Percentiles rank a stretch among this genome's conserved stretches.
Evolutionary conservation across 2,888 invertebrate genomes (phyloP).

Genomic region (Sinotaia quadrata): DNA sequence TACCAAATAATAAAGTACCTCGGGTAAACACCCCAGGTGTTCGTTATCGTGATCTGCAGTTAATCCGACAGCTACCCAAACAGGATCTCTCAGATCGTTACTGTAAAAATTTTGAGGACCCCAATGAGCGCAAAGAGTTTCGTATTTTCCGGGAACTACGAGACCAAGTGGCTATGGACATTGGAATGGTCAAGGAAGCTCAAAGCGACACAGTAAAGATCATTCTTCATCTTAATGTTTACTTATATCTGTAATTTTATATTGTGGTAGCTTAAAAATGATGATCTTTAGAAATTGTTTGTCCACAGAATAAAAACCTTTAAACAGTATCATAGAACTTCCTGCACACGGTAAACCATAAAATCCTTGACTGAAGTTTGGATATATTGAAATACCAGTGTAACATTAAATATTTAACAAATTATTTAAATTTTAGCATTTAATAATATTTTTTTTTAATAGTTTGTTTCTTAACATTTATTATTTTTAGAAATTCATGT

Average conservation of each 20-base stretch:
- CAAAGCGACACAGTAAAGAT: constrained; percentile 48
- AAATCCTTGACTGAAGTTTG: too few species aligned
- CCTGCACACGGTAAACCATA: neutral
- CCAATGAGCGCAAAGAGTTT: constrained; percentile 76
- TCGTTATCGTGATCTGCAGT: constrained; percentile 83
- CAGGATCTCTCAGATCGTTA: constrained; percentile 88
- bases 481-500: too few species aligned
- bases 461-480: too few species aligned
- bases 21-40: constrained; percentile 85
- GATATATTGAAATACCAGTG: too few species aligned
- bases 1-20: constrained; percentile 87
- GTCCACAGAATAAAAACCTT: neutral
- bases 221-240: neutral
- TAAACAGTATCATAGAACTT: neutral
- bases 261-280: too few species aligned
- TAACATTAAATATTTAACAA: too few species aligned
- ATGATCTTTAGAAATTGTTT: too few species aligned
- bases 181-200: constrained; percentile 79
- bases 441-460: too few species aligned
- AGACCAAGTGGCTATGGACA: constrained; percentile 95
- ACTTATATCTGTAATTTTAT: too few species aligned
- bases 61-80: constrained; percentile 88
- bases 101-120: constrained; percentile 77
- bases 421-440: too few species aligned
- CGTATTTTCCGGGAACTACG: constrained; percentile 95